Conservation (phyloP, 2,797 vertebrate species). For the Tadarida brasiliensis region DNA sequence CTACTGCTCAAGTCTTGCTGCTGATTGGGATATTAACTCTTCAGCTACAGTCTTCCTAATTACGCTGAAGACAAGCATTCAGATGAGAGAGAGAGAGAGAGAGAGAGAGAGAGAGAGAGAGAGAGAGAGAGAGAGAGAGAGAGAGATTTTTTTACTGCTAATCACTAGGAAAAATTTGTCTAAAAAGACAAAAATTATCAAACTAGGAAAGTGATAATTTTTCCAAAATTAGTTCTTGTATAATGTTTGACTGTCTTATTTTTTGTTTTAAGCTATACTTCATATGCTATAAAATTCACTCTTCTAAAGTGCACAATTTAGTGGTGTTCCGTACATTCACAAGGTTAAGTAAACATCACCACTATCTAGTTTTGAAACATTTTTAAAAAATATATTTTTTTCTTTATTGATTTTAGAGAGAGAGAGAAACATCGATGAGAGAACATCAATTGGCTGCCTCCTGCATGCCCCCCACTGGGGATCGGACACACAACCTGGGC, state of each 20-base stretch:
- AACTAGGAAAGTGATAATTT: not conserved
- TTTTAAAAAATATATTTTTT: not conserved
- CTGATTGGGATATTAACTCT: not conserved
- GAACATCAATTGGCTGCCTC: too few relatives aligned
- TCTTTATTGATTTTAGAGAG: too few relatives aligned
- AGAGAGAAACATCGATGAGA: too few relatives aligned
- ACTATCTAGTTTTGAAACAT: not conserved
- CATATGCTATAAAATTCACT: not conserved
- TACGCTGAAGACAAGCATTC: not conserved
- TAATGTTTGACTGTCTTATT: not conserved
- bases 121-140: not conserved
- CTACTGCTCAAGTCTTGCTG: not conserved
- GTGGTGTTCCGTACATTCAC: not conserved
- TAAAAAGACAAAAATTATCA: not conserved
- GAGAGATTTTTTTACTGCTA: not conserved
- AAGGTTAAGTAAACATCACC: not conserved
- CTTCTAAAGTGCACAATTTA: not conserved
- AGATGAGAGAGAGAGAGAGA: not conserved
- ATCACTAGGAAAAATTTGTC: not conserved
- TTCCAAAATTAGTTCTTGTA: not conserved
- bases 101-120: not conserved
- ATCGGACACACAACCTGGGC: too few relatives aligned
- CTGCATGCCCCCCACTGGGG: too few relatives aligned
- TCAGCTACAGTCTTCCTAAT: not conserved
- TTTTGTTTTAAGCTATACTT: not conserved